phyloP scores from a whole-genome alignment of 2,888 invertebrate species.

The Steinernema scapterisci region DNA sequence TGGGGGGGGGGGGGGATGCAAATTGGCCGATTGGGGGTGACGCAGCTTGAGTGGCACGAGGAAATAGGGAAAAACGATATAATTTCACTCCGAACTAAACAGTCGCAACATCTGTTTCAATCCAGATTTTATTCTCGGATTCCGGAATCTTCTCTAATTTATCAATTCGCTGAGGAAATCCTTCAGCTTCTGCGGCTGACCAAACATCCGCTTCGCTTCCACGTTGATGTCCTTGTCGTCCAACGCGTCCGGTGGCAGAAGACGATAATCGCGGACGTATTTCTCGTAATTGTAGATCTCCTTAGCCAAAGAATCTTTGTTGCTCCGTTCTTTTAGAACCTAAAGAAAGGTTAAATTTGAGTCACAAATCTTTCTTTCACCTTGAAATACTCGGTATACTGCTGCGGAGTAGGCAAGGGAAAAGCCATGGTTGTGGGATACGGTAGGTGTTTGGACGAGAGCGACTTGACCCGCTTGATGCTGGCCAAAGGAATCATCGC shows the following conservation, averaged over 20 bases:
- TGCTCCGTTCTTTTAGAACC: slow-evolving; percentile 44
- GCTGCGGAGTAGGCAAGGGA: slow-evolving; percentile 40
- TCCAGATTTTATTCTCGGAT: too few relatives aligned
- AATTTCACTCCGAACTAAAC: background rate
- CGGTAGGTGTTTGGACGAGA: slow-evolving; percentile 38
- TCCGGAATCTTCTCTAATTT: background rate
- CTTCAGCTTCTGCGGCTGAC: background rate
- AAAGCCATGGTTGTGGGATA: slow-evolving; percentile 35
- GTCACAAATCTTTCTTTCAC: slow-evolving; percentile 20
- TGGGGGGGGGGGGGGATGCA: too few relatives aligned
- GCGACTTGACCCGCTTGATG: slow-evolving; percentile 35
- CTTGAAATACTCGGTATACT: slow-evolving; percentile 41
- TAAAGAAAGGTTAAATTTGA: slow-evolving; percentile 11
- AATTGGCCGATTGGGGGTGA: background rate
- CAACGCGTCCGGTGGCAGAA: slow-evolving; percentile 41
- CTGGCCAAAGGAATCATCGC: slow-evolving; percentile 43
- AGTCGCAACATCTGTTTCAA: background rate
- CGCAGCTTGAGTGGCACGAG: background rate
- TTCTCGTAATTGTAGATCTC: slow-evolving; percentile 45
- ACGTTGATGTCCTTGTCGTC: slow-evolving; percentile 41
- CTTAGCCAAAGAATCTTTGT: slow-evolving; percentile 39
- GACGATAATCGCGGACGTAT: slow-evolving; percentile 44
- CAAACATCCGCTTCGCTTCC: slow-evolving; percentile 7
- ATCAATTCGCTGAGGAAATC: background rate
- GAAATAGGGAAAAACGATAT: background rate